Conservation (phyloP, 2,888 invertebrate species). For the Scrobipalpa atriplicella region DNA sequence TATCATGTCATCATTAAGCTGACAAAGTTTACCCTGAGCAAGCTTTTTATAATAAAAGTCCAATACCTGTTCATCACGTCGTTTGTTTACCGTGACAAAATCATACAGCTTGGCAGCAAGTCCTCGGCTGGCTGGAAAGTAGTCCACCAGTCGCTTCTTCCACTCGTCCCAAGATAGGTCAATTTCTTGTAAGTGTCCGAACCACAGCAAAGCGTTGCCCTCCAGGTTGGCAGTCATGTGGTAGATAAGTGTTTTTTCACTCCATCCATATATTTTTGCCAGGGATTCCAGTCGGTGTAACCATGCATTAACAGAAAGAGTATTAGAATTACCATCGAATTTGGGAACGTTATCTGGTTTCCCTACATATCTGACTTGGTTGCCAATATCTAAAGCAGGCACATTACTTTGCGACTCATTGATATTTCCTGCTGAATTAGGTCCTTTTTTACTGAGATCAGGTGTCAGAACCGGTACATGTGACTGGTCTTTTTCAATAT, state of each 20-base stretch:
- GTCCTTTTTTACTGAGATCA: too few relatives aligned
- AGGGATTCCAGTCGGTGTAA: slow-evolving; percentile 30
- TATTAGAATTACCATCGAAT: slow-evolving; percentile 28
- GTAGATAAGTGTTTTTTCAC: slow-evolving; percentile 29
- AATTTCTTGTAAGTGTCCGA: slow-evolving; percentile 27
- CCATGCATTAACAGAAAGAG: slow-evolving; percentile 27
- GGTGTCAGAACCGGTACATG: too few relatives aligned
- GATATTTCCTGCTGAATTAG: too few relatives aligned
- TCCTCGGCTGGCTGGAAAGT: slow-evolving; percentile 28
- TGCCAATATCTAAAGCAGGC: too few relatives aligned
- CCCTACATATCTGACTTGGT: too few relatives aligned
- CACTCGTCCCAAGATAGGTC: slow-evolving; percentile 30
- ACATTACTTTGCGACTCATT: too few relatives aligned
- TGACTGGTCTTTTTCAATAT: too few relatives aligned
- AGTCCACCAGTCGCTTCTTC: slow-evolving; percentile 25
- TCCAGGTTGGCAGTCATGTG: slow-evolving; percentile 30
- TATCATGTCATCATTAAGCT: slow-evolving; percentile 28
- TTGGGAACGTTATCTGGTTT: slow-evolving; percentile 10
- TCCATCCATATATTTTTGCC: slow-evolving; percentile 30
- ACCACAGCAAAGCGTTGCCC: slow-evolving; percentile 30
- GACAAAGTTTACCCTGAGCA: slow-evolving; percentile 26
- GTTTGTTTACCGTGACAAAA: slow-evolving; percentile 21
- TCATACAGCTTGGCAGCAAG: slow-evolving; percentile 24
- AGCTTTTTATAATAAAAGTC: slow-evolving; percentile 32
- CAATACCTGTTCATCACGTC: slow-evolving; percentile 24